phyloP scores from a whole-genome alignment of 2,888 invertebrate species.

The Euplagia quadripunctaria region DNA sequence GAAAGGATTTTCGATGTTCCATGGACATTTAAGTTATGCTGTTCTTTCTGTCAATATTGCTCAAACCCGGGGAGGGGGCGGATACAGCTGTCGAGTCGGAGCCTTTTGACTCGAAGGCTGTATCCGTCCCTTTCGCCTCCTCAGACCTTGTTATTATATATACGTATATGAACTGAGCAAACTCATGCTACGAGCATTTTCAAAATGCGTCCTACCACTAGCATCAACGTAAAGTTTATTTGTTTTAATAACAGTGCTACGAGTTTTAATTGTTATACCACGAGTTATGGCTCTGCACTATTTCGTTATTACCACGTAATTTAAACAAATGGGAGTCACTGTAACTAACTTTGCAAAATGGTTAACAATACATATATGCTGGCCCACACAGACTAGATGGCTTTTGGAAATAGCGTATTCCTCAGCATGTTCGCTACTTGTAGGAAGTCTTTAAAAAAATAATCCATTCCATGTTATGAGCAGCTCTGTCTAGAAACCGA shows the following conservation, averaged over 20 bases:
- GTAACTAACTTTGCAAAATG: slow-evolving; percentile 3
- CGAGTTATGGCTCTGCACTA: slow-evolving; percentile 24
- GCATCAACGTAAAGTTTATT: slow-evolving; percentile 30
- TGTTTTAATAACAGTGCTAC: slow-evolving; percentile 39
- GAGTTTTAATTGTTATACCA: slow-evolving; percentile 34
- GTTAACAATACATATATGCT: neutral
- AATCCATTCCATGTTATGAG: too few species aligned
- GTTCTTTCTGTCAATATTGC: neutral
- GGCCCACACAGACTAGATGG: neutral
- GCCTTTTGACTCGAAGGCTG: neutral
- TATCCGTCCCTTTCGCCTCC: neutral
- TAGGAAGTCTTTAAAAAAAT: too few species aligned
- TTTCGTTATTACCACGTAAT: slow-evolving; percentile 6
- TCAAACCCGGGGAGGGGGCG: neutral
- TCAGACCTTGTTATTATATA: neutral
- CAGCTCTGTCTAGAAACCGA: too few species aligned
- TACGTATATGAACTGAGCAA: neutral
- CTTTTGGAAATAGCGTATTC: too few species aligned
- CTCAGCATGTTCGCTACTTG: too few species aligned
- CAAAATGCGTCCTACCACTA: slow-evolving; percentile 15
- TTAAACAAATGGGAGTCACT: neutral
- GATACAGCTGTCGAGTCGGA: neutral
- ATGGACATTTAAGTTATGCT: neutral
- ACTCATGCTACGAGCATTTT: neutral
- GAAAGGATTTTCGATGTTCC: neutral